Conservation (phyloP, 2,888 invertebrate species). For the Acholoe squamosa region DNA sequence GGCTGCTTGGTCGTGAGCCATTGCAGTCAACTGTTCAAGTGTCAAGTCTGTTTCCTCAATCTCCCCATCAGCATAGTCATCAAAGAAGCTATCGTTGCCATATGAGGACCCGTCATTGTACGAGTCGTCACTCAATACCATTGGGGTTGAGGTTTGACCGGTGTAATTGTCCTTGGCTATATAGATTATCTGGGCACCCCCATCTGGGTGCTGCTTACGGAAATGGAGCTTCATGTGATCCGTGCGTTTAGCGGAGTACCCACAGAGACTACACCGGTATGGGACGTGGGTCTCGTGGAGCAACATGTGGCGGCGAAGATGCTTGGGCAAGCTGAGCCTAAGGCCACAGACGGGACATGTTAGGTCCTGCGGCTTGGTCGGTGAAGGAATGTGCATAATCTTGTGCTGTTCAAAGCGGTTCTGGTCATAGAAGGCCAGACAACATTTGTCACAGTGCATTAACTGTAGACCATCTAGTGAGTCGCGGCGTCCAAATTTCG, state of each 20-base stretch:
- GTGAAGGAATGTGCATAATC: constrained; percentile 28
- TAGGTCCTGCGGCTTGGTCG: not conserved
- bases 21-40: constrained; percentile 17
- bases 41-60: not conserved
- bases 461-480: constrained; percentile 39
- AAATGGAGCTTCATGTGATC: constrained; percentile 58
- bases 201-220: constrained; percentile 37
- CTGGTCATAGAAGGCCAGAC: constrained; percentile 52
- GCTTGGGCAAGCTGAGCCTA: constrained; percentile 2
- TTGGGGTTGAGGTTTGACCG: not conserved
- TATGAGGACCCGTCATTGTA: not conserved
- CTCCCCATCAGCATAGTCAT: not conserved
- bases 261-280: constrained; percentile 50
- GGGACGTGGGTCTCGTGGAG: constrained; percentile 45
- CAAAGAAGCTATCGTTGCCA: constrained; percentile 9
- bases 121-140: not conserved
- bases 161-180: not conserved
- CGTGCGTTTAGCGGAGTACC: constrained; percentile 30
- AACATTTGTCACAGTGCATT: constrained; percentile 48
- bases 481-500: constrained; percentile 28
- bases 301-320: constrained; percentile 43
- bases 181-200: not conserved
- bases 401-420: constrained; percentile 52
- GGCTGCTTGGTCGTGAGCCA: not conserved
- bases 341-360: constrained; percentile 29